Conservation (phyloP, 1,140 invertebrate species). For the Platorchestia sp. region DNA sequence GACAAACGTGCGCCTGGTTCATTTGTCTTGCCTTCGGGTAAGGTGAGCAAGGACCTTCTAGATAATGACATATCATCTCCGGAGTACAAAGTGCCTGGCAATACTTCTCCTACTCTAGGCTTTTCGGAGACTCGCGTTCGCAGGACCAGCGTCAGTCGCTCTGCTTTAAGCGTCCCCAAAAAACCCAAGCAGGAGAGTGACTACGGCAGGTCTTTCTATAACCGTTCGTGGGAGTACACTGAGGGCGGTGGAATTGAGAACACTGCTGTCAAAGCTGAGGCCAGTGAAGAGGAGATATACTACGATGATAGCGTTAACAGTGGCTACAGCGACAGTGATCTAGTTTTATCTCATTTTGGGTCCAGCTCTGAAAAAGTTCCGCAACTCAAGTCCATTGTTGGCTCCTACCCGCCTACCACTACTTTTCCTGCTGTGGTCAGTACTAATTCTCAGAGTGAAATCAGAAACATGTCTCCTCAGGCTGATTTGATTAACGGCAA, state of each 20-base stretch:
- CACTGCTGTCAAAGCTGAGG: not conserved
- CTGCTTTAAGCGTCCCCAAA: not conserved
- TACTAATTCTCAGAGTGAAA: not conserved
- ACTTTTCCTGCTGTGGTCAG: not conserved
- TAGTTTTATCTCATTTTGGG: conserved; percentile 29
- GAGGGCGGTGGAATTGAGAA: not conserved
- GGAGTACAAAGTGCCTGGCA: not conserved
- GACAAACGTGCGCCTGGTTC: not conserved
- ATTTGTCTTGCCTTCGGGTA: not conserved
- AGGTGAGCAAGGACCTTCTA: not conserved
- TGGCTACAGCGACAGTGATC: conserved; percentile 32
- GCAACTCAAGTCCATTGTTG: not conserved
- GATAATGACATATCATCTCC: not conserved
- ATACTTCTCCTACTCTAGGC: not conserved
- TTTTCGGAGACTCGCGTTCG: conserved; percentile 17
- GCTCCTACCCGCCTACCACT: not conserved
- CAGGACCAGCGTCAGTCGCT: conserved; percentile 25
- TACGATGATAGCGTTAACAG: conserved; percentile 46
- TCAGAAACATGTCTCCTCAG: not conserved
- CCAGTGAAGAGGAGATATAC: not conserved
- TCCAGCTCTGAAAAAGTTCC: not conserved
- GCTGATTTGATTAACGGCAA: not conserved
- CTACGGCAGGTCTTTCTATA: conserved; percentile 31
- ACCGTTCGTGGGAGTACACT: not conserved
- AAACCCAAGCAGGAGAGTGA: conserved; percentile 44